Percentiles rank a stretch among this genome's conserved stretches.
Conservation (phyloP, 2,797 vertebrate genomes). For the Craterocephalus amniculus region DNA sequence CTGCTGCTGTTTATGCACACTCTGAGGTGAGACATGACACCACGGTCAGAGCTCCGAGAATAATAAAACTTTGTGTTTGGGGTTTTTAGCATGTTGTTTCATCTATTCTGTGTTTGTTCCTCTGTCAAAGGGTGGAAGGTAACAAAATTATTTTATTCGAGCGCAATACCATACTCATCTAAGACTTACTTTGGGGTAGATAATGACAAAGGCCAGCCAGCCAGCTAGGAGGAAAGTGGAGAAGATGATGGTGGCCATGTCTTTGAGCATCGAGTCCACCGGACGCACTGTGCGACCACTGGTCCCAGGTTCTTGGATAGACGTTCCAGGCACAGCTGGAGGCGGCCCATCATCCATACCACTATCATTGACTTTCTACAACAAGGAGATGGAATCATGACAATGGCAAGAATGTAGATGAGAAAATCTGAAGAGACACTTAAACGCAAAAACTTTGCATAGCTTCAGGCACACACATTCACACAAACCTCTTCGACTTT, state of each 20-base stretch:
- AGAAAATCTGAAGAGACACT: not conserved
- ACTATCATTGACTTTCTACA: constrained; percentile 86
- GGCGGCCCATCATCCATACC: constrained; percentile 82
- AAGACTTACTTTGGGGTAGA: constrained; percentile 90
- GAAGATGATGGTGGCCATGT: constrained; percentile 96
- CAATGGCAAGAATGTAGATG: not conserved
- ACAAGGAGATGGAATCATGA: not conserved
- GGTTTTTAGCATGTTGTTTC: not conserved
- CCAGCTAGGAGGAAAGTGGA: constrained; percentile 95
- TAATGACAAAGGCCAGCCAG: constrained; percentile 97
- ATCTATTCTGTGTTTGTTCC: not conserved
- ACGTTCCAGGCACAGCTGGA: constrained; percentile 74
- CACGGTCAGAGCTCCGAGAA: not conserved
- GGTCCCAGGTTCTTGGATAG: constrained; percentile 83
- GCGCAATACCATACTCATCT: not conserved
- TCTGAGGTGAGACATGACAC: constrained; percentile 75
- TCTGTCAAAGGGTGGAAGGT: not conserved
- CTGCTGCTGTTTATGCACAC: constrained; percentile 92
- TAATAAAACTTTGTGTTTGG: not conserved
- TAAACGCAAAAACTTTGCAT: not conserved
- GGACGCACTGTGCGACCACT: constrained; percentile 67
- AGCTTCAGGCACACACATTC: not conserved
- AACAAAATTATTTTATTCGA: not conserved
- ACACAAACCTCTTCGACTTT: constrained; percentile 82
- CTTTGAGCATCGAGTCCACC: constrained; percentile 94